Evolutionary conservation across 1,140 invertebrate species (phyloP), one percentile per base, ranked within the genome.

Genomic region (Scylla paramamosain): DNA sequence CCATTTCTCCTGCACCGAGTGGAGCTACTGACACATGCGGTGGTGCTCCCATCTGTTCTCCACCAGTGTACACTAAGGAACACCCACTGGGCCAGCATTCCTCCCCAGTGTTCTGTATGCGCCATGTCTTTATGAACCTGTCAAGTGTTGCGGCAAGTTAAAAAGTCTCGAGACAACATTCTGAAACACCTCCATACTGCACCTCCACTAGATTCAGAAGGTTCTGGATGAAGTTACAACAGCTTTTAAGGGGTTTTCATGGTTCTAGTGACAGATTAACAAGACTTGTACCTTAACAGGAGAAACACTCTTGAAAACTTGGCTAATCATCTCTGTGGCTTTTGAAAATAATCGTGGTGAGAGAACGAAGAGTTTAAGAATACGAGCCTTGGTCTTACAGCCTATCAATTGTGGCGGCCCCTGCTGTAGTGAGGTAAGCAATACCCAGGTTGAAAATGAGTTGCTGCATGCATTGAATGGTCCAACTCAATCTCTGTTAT

Each of bases 51-150:
- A 98, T 97, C 96, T 97, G 97, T 95, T 97, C 97, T 0, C 98
- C 98, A 77, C 97, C 97, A 89, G 97, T 97, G 96, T 98, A 98
- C 96, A 98, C 97, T 91, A 99, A 97, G 96, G 97, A 98, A 96
- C 98, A 98, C 20, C 98, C 98, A 4, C 97, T 97, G 0, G 98
- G 98, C 98, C 98, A 99, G 28, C 97, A 96, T 95, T 98, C 98
- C 7, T 97, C 97, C 4, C 99, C 98, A 96, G 97, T 98, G 97
- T 99, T 99, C 96, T 98, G 97, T 91, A 99, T 97, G 94, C 97
- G 97, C 98, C 98, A 99, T 14, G 98, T 98, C 97, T 99, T 99
- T 88, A 97, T 97, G 97, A 99, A 96, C 87, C 96, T 96, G 93
- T 3, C 98, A 31, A 48, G 67, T 29, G 39, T 39, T 39, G 39